Evolutionary conservation across 1,140 invertebrate genomes (phyloP), one percentile per base, ranked within the genome.

Genomic region (Diprion similis): DNA sequence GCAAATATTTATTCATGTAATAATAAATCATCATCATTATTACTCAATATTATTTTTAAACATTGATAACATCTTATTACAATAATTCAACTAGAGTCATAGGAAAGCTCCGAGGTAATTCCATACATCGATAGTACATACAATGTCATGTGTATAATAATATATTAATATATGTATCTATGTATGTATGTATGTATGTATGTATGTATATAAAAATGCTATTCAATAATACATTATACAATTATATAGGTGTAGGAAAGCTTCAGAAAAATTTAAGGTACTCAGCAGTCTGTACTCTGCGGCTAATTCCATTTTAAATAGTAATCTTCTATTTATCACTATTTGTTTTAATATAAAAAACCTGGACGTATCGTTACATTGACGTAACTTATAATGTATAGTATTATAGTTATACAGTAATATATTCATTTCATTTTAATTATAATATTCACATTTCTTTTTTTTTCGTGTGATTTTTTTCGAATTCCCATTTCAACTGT

Each of bases 361-460:
- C 51, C 51, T 59, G 51, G 51, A 59, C 51, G 51, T 59, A 59
- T 59, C 9, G 51, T 59, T 59, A 37, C 24, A 59, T 59, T 59
- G 51, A 59, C 51, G 51, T 59, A 15, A 59, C n/a, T 15, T 59
- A 59, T 59, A 51, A 59, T 59, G 11, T 59, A 59, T 59, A 59
- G 11, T 15, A 0, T 51, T 51, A 59, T 59, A 13, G n/a, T 13
- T 15, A 17, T 59, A 59, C n/a, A 15, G n/a, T 13, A 59, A 17
- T 59, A 6, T 59, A 4, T 17, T 59, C 51, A 8, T 17, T 37
- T 37, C 6, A 37, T 17, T 59, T 59, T 59, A 59, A 59, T 59
- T 8, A 59, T 59, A 59, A 59, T 59, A 8, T 59, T 59, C n/a
- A 15, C n/a, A 15, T 59, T 59, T 37, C 24, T 37, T 6, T 15